Conservation (phyloP, 2,888 invertebrate species). For the Drosophila prolongata region DNA sequence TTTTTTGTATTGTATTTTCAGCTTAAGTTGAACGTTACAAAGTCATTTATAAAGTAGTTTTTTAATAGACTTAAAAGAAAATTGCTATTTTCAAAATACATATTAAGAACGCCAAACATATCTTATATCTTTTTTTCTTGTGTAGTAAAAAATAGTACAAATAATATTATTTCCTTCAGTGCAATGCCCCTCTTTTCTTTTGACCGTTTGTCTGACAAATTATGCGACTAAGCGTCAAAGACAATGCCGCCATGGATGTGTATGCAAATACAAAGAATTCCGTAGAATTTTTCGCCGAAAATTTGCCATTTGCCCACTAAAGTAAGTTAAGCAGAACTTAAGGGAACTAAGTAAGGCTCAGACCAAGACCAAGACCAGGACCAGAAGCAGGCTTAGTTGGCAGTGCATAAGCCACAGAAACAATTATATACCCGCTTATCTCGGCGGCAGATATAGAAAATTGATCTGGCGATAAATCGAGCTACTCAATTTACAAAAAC, state of each 20-base stretch:
- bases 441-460: slow-evolving; percentile 74
- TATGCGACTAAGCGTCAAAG: slow-evolving; percentile 65
- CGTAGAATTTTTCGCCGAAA: slow-evolving; percentile 59
- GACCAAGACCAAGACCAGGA: slow-evolving; percentile 31
- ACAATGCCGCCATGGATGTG: slow-evolving; percentile 57
- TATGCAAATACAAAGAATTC: slow-evolving; percentile 46
- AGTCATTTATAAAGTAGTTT: too few relatives aligned
- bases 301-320: slow-evolving; percentile 76
- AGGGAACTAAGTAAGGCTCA: slow-evolving; percentile 38
- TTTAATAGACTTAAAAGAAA: too few relatives aligned
- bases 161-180: not conserved
- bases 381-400: slow-evolving; percentile 46
- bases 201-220: slow-evolving; percentile 56
- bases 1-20: too few relatives aligned
- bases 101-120: too few relatives aligned
- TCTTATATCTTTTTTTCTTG: too few relatives aligned
- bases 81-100: too few relatives aligned
- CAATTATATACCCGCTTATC: slow-evolving; percentile 69
- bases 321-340: slow-evolving; percentile 74
- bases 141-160: too few relatives aligned
- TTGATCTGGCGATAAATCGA: slow-evolving; percentile 77
- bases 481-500: slow-evolving; percentile 74
- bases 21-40: too few relatives aligned
- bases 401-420: slow-evolving; percentile 62
- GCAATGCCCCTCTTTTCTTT: not conserved